Evolutionary conservation across 2,888 invertebrate species (phyloP), one percentile per base, ranked within the genome.

Genomic region (Leptinotarsa haldemani): DNA sequence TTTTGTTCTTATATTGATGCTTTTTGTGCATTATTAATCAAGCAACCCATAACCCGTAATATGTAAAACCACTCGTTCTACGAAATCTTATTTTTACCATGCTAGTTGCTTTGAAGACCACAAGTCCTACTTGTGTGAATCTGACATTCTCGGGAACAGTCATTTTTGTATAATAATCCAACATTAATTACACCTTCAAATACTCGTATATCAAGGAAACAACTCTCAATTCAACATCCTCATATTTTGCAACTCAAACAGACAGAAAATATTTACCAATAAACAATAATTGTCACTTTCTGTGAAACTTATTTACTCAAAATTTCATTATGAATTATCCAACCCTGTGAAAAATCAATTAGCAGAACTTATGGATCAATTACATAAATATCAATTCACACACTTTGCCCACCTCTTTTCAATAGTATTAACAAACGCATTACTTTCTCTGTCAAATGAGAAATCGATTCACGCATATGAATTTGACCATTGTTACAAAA

Each of bases 371-470:
- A 65, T 73, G 65, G 52, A 67, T 69, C 52, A 66, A 46, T 73
- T 66, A 69, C 56, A 52, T 64, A 70, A 70, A 64, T 20, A 64
- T 70, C 61, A 52, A 25, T 50, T 48, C 52, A 50, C 63, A 70
- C 30, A 63, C 30, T 64, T 70, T 52, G 61, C 64, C 46, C 30
- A 64, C 63, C 63, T 64, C 63, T 46, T 50, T 66, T 20, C 25
- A 50, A 30, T 25, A 30, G 50, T 52, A 71, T 65, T 69, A 73
- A 65, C 65, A 70, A 73, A 72, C 65, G 72, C 65, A 72, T 69
- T 69, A 74, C 73, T 71, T 76, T 76, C 73, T 71, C 71, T 73
- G 71, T 56, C 69, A 50, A 56, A 74, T 71, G 72, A 76, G 74
- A 76, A 76, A 76, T 72, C 71, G 74, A 71, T 74, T 58, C 63